A percentile compares a stretch with the other conserved stretches of the same genome.
phyloP scores from a whole-genome alignment of 1,140 invertebrate species.

The Drosophila dunni region DNA sequence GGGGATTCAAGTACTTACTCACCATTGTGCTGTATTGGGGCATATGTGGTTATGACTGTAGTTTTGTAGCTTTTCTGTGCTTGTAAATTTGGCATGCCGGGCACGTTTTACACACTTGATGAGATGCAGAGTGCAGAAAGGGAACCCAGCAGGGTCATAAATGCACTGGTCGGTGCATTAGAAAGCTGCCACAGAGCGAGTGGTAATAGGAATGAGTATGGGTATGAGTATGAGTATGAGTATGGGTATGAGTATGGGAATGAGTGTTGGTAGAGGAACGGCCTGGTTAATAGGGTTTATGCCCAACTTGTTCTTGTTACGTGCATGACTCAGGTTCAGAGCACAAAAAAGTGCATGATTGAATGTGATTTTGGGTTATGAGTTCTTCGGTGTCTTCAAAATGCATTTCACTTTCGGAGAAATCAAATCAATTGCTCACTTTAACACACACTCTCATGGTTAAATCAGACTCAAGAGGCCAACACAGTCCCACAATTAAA shows the following conservation, averaged over 20 bases:
- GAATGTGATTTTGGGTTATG: conserved; percentile 1
- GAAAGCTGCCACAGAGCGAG: conserved; percentile 59
- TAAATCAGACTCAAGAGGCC: conserved; percentile 40
- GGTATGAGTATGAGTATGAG: background rate
- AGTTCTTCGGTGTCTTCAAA: conserved; percentile 27
- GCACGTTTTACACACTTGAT: conserved; percentile 72
- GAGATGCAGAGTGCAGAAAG: conserved; percentile 56
- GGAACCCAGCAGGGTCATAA: conserved; percentile 63
- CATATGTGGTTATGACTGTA: conserved; percentile 35
- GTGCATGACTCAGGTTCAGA: conserved; percentile 36
- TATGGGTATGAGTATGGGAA: background rate
- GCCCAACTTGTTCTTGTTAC: conserved; percentile 69
- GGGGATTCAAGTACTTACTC: background rate
- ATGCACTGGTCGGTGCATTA: conserved; percentile 56
- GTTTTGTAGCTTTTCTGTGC: conserved; percentile 5
- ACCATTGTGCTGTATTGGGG: background rate
- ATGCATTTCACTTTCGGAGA: conserved; percentile 76
- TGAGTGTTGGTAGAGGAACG: conserved; percentile 1
- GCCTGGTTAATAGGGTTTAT: conserved; percentile 54
- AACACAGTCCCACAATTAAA: conserved; percentile 9
- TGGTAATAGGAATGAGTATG: conserved; percentile 34
- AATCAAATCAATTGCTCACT: conserved; percentile 74
- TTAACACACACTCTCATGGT: conserved; percentile 45
- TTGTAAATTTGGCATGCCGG: conserved; percentile 58
- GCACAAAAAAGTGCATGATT: conserved; percentile 23